Conservation (phyloP, 2,888 invertebrate species). For the Aphidoletes aphidimyza region DNA sequence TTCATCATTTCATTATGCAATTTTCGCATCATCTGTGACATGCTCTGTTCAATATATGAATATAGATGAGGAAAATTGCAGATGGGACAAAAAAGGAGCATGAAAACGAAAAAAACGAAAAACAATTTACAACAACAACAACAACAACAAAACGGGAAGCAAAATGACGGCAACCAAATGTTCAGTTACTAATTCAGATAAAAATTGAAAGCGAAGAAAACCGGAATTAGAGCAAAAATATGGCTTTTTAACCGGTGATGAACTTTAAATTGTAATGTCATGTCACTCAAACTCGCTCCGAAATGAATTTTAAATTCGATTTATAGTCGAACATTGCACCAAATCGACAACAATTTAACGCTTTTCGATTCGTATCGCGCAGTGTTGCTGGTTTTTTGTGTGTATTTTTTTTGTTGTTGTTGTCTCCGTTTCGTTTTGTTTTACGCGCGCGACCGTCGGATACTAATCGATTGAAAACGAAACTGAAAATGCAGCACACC, state of each 20-base stretch:
- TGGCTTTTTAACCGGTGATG: not conserved
- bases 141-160: not conserved
- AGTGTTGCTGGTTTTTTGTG: not conserved
- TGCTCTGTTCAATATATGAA: not conserved
- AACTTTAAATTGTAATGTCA: constrained; percentile 25
- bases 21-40: constrained; percentile 40
- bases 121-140: not conserved
- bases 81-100: no score
- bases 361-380: not conserved
- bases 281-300: constrained; percentile 31
- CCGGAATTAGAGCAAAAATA: not conserved
- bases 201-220: not conserved
- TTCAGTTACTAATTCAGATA: not conserved
- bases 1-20: not conserved
- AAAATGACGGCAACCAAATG: constrained; percentile 12
- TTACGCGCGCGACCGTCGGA: not conserved
- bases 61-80: no score
- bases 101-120: not conserved
- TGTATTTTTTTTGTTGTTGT: not conserved
- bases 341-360: not conserved
- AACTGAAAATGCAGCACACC: not conserved
- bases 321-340: not conserved
- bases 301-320: constrained; percentile 41
- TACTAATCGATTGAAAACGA: constrained; percentile 18
- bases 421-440: not conserved